Base-by-base conservation (phyloP, 1,140 invertebrate genomes). In the Rhynchophorus ferrugineus region DNA sequence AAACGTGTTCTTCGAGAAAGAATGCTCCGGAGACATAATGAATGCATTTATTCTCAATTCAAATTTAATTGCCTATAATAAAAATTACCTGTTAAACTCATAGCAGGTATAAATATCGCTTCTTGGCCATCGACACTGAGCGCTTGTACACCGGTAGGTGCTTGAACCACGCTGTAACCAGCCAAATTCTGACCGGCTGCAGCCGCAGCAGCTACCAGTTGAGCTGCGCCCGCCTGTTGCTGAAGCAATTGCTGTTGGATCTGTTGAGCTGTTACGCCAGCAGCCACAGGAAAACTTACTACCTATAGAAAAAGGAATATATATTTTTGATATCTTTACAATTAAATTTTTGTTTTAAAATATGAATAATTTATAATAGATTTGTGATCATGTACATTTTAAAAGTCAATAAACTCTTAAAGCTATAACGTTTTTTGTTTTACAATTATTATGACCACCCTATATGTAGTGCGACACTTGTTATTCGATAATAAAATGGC, bases 111-210 rank as follows among this genome's bases (percentile, higher is more conserved):
- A 67, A 94, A 89, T 17, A 95, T 76, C 0, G 90, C 89, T 65
- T 95, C 92, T 65, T 94, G 91, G 0, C 91, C 91, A 69, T 94
- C 91, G 3, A 95, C 86, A 16, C 88, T 92, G 6, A 95, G 85
- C 0, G 89, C 87, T 69, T 94, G 91, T 78, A 91, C 84, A 11
- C 51, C 51, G 20, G 44, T 38, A 6, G 53, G 53, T 1, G 67
- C 66, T 41, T 82, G 80, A 19, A 79, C 74, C 1, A 80, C 74
- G 54, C 76, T 85, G 64, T 84, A 85, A 11, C 80, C 82, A 46
- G 71, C 62, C 63, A 69, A 73, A 61, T 73, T 76, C 59, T 71
- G 77, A 9, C 63, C 65, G 13, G 59, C 54, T 13, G 61, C 58
- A 21, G 59, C 59, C 2, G 48, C 49, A 7, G 53, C 59, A 3